Conservation (phyloP, 2,797 vertebrate species). For the Lutra lutra region DNA sequence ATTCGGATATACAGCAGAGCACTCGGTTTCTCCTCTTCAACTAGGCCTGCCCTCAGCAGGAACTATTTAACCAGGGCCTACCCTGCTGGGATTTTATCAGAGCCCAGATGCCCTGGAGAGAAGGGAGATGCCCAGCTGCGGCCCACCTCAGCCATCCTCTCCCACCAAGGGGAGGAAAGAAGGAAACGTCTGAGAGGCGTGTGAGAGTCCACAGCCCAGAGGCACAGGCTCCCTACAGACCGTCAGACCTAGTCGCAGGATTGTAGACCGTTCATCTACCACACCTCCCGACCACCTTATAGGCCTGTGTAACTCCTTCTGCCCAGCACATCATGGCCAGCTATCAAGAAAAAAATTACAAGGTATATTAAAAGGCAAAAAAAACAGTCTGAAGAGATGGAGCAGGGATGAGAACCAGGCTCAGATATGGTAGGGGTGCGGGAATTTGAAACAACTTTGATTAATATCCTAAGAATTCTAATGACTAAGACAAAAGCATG, state of each 20-base stretch:
- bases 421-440: neutral
- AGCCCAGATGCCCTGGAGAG: neutral
- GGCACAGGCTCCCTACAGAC: neutral
- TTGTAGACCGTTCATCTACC: no score
- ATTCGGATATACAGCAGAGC: neutral
- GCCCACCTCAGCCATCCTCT: neutral
- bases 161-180: neutral
- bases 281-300: neutral
- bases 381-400: neutral
- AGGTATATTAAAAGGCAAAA: neutral
- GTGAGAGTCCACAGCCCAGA: neutral
- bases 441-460: neutral
- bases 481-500: neutral
- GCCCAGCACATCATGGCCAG: neutral
- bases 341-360: neutral
- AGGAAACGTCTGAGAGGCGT: accelerated
- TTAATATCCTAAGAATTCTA: neutral
- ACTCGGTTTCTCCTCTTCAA: neutral
- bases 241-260: neutral
- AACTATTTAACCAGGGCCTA: neutral
- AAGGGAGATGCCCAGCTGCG: neutral
- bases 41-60: neutral
- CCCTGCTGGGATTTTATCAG: neutral
- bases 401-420: neutral
- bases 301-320: neutral